Conservation (phyloP, 2,888 invertebrate genomes). For the Laspeyria flexula region DNA sequence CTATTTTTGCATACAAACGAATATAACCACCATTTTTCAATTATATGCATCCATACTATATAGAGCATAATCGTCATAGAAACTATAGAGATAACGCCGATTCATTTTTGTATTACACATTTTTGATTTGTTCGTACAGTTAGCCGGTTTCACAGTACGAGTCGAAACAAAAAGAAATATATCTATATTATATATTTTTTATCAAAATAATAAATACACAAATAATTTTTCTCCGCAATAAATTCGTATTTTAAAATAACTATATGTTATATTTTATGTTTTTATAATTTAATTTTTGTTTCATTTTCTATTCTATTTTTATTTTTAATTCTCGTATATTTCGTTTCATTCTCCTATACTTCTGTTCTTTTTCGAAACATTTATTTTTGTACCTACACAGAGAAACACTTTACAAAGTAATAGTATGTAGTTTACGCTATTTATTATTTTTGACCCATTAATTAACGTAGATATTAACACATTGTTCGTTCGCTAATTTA, state of each 20-base stretch:
- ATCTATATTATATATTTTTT: slow-evolving; percentile 40
- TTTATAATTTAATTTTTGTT: slow-evolving; percentile 56
- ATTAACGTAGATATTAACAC: slow-evolving; percentile 69
- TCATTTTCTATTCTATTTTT: slow-evolving; percentile 60
- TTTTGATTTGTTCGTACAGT: slow-evolving; percentile 67
- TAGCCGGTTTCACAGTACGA: slow-evolving; percentile 64
- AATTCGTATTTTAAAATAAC: slow-evolving; percentile 60
- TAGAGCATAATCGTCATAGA: slow-evolving; percentile 63
- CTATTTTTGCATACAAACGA: slow-evolving; percentile 80
- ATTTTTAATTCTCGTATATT: slow-evolving; percentile 53
- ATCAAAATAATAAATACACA: slow-evolving; percentile 51
- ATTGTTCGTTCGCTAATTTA: slow-evolving; percentile 78
- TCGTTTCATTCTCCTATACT: slow-evolving; percentile 75
- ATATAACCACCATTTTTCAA: slow-evolving; percentile 73
- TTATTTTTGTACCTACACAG: slow-evolving; percentile 82
- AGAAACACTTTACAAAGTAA: slow-evolving; percentile 84
- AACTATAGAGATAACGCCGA: slow-evolving; percentile 65
- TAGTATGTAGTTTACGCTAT: slow-evolving; percentile 73
- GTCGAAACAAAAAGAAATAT: slow-evolving; percentile 49
- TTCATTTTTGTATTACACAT: slow-evolving; percentile 68
- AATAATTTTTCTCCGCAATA: slow-evolving; percentile 61
- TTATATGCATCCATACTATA: slow-evolving; percentile 73
- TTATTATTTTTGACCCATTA: slow-evolving; percentile 76
- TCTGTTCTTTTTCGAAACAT: slow-evolving; percentile 70
- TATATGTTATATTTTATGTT: slow-evolving; percentile 52